Base-by-base conservation (phyloP, 2,797 vertebrate species). In the Avahi laniger region DNA sequence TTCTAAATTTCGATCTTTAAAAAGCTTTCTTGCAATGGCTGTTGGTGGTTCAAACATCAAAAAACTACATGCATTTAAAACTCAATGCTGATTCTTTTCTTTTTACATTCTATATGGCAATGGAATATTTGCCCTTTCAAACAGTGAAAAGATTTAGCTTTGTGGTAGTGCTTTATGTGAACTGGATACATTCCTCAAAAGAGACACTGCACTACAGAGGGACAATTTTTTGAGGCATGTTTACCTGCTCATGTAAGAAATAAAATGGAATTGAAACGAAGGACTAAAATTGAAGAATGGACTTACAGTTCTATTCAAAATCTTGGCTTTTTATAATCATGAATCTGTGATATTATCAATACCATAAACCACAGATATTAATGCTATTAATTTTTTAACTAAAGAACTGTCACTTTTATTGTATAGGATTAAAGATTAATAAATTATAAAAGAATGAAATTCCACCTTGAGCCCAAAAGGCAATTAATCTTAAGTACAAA, bases 261-360 rank as follows among this genome's bases (percentile, higher is more conserved):
- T 54, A 91, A 96, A 91, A 79, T 33, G 41, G 54, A 75, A 89
- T 7, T 78, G 72, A 85, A 95, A 83, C 63, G 54, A 87, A 96
- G n/a, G 38, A 70, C 26, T 59, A 38, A 72, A 84, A 52, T 2
- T 46, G 28, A 89, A 78, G 20, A 91, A 89, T 86, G 79, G 83
- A 81, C 46, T 63, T 89, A 59, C 3, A 69, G 17, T 75, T 93
- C 78, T 70, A 33, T 89, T 76, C 75, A 96, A 93, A 96, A 88
- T 26, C 12, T 50, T 50, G 59, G 76, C 43, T 85, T 92, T 87
- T 94, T 86, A 86, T 38, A 81, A 84, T 59, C 57, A 67, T n/a
- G 43, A 79, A 94, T 80, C 81, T 95, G 28, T 63, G 22, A 4
- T 69, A 46, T 67, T 88, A 70, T 24, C 76, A 81, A 52, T 52